These are phyloP conservation scores for Stigmatopora nigra DNA, from an alignment of 2,113 vertebrate species.

Conservation along the genomic window DNA sequence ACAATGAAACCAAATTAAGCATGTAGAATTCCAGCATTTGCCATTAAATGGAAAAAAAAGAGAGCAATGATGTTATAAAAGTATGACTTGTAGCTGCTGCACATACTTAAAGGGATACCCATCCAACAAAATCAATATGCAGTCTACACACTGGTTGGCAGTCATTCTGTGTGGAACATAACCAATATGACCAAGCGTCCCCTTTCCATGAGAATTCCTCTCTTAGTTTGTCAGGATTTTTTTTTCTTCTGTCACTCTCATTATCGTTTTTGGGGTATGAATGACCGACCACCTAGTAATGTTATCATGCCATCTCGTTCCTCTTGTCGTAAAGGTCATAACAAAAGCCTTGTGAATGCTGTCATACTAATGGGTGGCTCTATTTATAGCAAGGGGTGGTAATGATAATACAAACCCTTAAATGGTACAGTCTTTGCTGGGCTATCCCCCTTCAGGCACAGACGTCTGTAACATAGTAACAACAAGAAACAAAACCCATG, in stretches of 20 bases:
- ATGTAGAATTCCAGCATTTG: not conserved
- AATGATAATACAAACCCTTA: conserved; percentile 55
- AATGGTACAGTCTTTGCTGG: conserved; percentile 55
- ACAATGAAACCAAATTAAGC: not conserved
- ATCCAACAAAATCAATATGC: not conserved
- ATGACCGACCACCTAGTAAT: conserved; percentile 5
- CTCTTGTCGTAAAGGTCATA: conserved; percentile 10
- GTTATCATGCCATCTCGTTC: conserved; percentile 3
- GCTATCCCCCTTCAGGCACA: conserved; percentile 29
- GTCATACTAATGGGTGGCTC: conserved; percentile 39
- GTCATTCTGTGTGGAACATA: too few species aligned
- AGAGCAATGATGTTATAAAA: not conserved
- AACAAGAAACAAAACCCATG: conserved; percentile 16
- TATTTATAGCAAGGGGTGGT: conserved; percentile 52
- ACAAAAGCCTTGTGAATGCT: conserved; percentile 19
- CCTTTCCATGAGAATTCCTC: not conserved
- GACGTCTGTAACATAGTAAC: conserved; percentile 23
- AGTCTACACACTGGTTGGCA: too few species aligned
- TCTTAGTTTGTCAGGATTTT: not conserved
- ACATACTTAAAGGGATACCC: not conserved
- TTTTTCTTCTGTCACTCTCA: not conserved
- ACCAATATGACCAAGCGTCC: too few species aligned
- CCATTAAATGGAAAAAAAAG: not conserved
- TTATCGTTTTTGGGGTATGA: not conserved
- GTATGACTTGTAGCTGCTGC: not conserved